Evolutionary conservation across 2,797 vertebrate genomes (phyloP), one percentile per base, ranked within the genome.

Genomic region (Varecia variegata): DNA sequence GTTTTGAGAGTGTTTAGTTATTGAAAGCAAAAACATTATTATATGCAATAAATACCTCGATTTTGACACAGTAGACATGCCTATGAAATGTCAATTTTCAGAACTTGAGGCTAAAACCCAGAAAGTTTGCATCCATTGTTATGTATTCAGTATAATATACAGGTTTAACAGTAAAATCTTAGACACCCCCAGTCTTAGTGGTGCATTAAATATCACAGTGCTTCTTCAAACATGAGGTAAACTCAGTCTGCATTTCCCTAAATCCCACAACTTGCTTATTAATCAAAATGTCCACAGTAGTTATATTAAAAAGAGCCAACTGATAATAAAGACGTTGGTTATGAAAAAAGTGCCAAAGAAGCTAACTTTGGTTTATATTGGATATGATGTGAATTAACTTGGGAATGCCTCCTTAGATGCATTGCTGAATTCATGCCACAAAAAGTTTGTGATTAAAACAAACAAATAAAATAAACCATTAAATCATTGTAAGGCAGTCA

Each of bases 141-240:
- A 60, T 8, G 2, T 50, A 30, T 27, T 87, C 6, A 60, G 7
- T 21, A 94, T 94, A 86, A 83, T 43, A 13, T 15, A 23, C 23
- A 52, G 5, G 7, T 73, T 60, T 52, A 67, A 74, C 4, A 83
- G 52, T 56, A 30, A 82, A 30, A 68, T 60, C 7, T 56, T 25
- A 4, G 52, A 43, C 5, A 52, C 32, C 68, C 5, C 0, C 30
- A 38, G 13, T 20, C 11, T 43, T 3, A 0, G 1, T 18, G 70
- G 25, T 40, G 8, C 20, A 65, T 18, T 47, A 74, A 89, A 71
- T 50, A 13, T 85, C 30, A 86, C 18, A 35, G 25, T 18, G 13
- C 21, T 35, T 32, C 47, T 93, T 74, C 25, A 85, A 85, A 92
- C 7, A 43, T 27, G 18, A 56, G 47, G 20, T 30, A 83, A 70